Base-by-base conservation (phyloP, 2,797 vertebrate species). In the Tenualosa ilisha region DNA sequence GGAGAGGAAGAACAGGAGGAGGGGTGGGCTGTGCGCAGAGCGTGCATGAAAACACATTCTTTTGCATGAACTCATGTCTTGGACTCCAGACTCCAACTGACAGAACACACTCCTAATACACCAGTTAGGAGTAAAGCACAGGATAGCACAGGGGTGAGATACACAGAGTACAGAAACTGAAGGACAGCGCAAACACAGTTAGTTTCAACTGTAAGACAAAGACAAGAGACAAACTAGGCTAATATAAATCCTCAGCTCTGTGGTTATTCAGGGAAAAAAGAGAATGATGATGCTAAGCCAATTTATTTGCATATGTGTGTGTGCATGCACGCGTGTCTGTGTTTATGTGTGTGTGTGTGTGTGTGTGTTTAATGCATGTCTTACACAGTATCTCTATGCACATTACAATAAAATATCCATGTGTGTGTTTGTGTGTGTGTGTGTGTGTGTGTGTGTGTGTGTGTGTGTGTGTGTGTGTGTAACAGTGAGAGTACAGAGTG, bases 31-130 rank as follows among this genome's bases (percentile, higher is more conserved):
- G 93, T 91, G 90, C 91, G 91, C 93, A 94, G 90, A 95, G 94
- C 94, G 94, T 84, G 88, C 54, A n/a, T 53, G 63, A 90, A 89
- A 91, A 92, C 93, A 95, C 95, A 96, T 96, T 96, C 95, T 95
- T 96, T 91, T 46, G 91, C 85, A 91, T 93, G 94, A 95, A 94
- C 93, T 96, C 96, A 96, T 92, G 89, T 92, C 93, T 95, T 96
- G 95, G 95, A 94, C 92, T 88, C 89, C 85, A 92, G 93, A 93
- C 91, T 91, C 86, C 84, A 88, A 90, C 91, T 94, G 94, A 95
- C 93, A 95, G 93, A 94, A 92, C 81, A 68, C 91, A 91, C 93
- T 91, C 91, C 31, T 31, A 93, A 93, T 91, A 91, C 86, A 91
- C 89, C 88, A 22, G 72, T 79, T 40, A 24, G 24, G 46, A 51